A percentile compares a stretch with the other conserved stretches of the same genome.
These are phyloP conservation scores for Lomographa bimaculata DNA, from an alignment of 2,888 invertebrate species.

Conservation along the genomic window DNA sequence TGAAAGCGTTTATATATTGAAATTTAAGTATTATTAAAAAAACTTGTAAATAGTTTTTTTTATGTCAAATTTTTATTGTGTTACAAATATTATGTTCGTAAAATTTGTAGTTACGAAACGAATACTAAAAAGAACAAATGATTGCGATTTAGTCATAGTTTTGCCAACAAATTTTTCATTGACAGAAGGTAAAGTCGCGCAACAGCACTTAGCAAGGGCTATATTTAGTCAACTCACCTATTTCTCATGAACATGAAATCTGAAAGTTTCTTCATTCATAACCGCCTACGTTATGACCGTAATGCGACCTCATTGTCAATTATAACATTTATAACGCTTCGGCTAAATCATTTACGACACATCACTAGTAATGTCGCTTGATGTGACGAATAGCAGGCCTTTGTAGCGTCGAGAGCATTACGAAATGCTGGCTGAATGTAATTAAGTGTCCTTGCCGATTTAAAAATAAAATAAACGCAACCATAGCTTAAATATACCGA, in stretches of 20 bases:
- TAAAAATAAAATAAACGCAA: too few relatives aligned
- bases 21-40: too few relatives aligned
- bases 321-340: constrained; percentile 36
- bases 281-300: constrained; percentile 39
- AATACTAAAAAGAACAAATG: too few relatives aligned
- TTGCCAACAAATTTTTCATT: too few relatives aligned
- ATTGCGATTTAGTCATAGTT: too few relatives aligned
- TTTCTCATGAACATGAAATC: constrained; percentile 29
- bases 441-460: neutral
- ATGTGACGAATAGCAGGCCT: constrained; percentile 18
- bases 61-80: too few relatives aligned
- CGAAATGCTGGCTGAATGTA: constrained; percentile 14
- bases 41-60: too few relatives aligned
- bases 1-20: too few relatives aligned
- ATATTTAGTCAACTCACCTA: constrained; percentile 17
- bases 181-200: too few relatives aligned
- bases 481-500: too few relatives aligned
- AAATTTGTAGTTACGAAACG: too few relatives aligned
- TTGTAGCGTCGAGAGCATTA: constrained; percentile 16
- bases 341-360: constrained; percentile 31
- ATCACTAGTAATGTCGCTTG: constrained; percentile 21
- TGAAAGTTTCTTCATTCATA: constrained; percentile 33
- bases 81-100: too few relatives aligned
- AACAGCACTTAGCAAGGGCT: constrained; percentile 5
- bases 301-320: constrained; percentile 47